These are phyloP conservation scores for Aurelia sp. DNA, from an alignment of 30 jellyfish, hydroid and myxozoan species.

Conservation along the genomic window DNA sequence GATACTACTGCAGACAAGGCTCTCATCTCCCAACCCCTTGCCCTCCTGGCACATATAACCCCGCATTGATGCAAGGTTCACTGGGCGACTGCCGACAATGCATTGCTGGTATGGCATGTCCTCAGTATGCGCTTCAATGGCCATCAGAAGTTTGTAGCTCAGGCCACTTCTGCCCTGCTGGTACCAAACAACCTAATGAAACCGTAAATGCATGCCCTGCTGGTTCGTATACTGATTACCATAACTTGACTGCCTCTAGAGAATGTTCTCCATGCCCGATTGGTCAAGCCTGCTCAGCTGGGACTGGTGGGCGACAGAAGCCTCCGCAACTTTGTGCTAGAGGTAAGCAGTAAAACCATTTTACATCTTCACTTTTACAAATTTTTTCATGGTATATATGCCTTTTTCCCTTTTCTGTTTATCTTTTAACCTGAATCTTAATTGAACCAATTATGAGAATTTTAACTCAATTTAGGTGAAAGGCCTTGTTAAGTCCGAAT, in stretches of 20 bases:
- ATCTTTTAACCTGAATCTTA: no score
- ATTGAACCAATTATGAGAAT: no score
- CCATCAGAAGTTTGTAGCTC: slow-evolving; percentile 93
- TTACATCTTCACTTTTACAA: no score
- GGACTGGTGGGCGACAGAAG: slow-evolving; percentile 97
- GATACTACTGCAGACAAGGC: slow-evolving; percentile 86
- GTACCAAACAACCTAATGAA: slow-evolving; percentile 84
- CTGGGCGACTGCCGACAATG: slow-evolving; percentile 83
- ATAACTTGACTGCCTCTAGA: slow-evolving; percentile 81
- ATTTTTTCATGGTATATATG: no score
- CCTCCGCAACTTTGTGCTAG: slow-evolving; percentile 97
- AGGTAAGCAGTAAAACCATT: slow-evolving; percentile 45
- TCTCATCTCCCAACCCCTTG: slow-evolving; percentile 86
- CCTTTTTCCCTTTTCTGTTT: no score
- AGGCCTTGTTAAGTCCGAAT: no score
- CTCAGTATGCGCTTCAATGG: slow-evolving; percentile 79
- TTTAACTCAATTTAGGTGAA: no score
- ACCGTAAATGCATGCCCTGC: slow-evolving; percentile 96
- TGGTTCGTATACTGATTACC: slow-evolving; percentile 94
- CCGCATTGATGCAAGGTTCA: slow-evolving; percentile 72
- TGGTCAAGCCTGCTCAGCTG: slow-evolving; percentile 97
- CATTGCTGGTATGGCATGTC: slow-evolving; percentile 99
- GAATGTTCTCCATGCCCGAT: slow-evolving; percentile 92
- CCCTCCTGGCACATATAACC: slow-evolving; percentile 93
- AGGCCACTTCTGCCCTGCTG: slow-evolving; percentile 99